Base-by-base conservation (phyloP, 2,888 invertebrate genomes). In the Eristalinus aeneus region DNA sequence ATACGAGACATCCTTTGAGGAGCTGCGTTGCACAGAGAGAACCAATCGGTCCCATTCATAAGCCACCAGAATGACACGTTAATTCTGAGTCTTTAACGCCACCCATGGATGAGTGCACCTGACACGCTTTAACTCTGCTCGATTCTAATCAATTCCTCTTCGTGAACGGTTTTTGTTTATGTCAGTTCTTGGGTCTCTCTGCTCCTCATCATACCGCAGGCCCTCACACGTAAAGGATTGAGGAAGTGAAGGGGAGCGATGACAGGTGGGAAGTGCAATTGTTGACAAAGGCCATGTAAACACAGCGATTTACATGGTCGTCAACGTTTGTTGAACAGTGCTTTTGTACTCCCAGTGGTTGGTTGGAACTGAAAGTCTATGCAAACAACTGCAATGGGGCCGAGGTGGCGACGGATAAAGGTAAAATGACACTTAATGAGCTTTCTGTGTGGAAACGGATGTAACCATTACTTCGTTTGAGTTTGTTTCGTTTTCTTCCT, bases 251-350 rank as follows among this genome's bases (percentile, higher is more conserved):
- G 10, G 67, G 54, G 31, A 74, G 56, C 68, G 36, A 67, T 39
- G 58, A 78, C 39, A 46, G 67, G 72, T 53, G 54, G 63, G 74
- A 80, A 68, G 39, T 23, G 23, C 27, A 64, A 72, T 34, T 72
- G 72, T 80, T 80, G 74, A 74, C 68, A 73, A 56, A 63, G 74
- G 39, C 61, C 32, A 20, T 73, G 63, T 73, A 23, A 53, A 53
- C 72, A 61, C 31, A 61, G 22, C 46, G 63, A 64, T 73, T 73
- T 73, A 73, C 73, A 73, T 73, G 54, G 53, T 53, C 63, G 73
- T 36, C 36, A 58, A 69, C 69, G 58, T 63, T 63, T 54, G 63
- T 20, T 16, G 53, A 63, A 34, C 34, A 54, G 12, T 6, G 27
- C 34, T 8, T 27, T 23, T 23, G 54, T 54, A 63, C 54, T 23